Conservation (phyloP, 1,140 invertebrate species). For the Galleria mellonella region DNA sequence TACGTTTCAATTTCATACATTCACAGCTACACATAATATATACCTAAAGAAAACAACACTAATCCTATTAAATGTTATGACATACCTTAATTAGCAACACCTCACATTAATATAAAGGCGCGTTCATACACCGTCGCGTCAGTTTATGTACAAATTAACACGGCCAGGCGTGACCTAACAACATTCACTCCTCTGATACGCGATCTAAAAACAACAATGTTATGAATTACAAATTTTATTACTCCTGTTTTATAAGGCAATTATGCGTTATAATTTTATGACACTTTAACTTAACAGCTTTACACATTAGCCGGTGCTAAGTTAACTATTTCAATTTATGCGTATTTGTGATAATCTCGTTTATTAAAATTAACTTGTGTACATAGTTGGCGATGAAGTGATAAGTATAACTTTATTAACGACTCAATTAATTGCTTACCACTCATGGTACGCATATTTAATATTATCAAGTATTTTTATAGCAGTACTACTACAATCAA, state of each 20-base stretch:
- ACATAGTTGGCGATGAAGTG: too few species aligned
- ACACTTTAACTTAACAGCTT: conserved; percentile 48
- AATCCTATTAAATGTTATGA: too few species aligned
- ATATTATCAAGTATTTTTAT: too few species aligned
- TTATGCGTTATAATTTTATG: conserved; percentile 54
- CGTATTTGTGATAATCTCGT: conserved; percentile 1
- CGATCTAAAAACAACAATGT: conserved; percentile 60
- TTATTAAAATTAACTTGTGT: not conserved
- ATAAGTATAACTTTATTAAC: too few species aligned
- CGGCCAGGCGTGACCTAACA: conserved; percentile 35
- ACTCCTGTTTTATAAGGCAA: conserved; percentile 38
- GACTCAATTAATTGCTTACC: too few species aligned
- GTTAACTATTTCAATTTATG: conserved; percentile 2
- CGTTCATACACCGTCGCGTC: conserved; percentile 45
- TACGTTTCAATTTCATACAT: too few species aligned
- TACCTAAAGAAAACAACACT: too few species aligned
- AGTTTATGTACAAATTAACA: conserved; percentile 62
- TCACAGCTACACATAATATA: too few species aligned
- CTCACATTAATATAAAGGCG: not conserved
- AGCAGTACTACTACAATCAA: too few species aligned
- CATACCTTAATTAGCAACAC: too few species aligned
- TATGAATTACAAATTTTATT: conserved; percentile 63
- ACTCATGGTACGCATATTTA: too few species aligned
- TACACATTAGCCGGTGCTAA: conserved; percentile 26
- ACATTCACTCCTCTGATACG: conserved; percentile 29